Evolutionary conservation across 1,140 invertebrate species (phyloP).

Genomic region (Euglossa dilemma): DNA sequence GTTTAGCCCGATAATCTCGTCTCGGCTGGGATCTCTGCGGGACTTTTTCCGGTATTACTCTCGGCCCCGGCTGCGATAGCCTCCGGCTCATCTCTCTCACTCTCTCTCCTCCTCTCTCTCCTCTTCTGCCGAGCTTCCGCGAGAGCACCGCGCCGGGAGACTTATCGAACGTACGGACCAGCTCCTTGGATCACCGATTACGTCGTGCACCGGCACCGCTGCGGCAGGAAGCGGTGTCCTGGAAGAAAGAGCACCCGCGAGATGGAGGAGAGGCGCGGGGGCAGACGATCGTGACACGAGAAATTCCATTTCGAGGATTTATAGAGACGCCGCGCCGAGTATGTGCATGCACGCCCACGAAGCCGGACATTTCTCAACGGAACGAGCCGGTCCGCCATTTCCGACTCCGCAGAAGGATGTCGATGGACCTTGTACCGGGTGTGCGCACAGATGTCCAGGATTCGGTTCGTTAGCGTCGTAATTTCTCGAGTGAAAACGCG

Average conservation of each 20-base stretch:
- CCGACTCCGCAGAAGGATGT: background rate
- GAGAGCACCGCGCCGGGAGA: conserved; percentile 45
- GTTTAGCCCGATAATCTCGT: conserved; percentile 67
- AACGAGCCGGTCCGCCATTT: background rate
- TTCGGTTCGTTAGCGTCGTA: background rate
- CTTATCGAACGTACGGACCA: conserved; percentile 64
- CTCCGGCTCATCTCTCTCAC: background rate
- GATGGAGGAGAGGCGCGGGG: background rate
- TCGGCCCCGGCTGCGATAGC: conserved; percentile 4
- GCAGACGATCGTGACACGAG: background rate
- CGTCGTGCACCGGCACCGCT: conserved; percentile 56
- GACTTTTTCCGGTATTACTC: conserved; percentile 47
- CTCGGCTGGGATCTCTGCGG: conserved; percentile 52
- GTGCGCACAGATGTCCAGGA: too few species aligned
- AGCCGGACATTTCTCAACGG: conserved; percentile 17
- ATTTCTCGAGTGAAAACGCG: too few species aligned
- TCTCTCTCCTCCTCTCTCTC: background rate
- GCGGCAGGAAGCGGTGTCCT: conserved; percentile 36
- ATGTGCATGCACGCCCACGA: conserved; percentile 44
- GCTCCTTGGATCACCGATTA: conserved; percentile 66
- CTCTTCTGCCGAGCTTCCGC: conserved; percentile 45
- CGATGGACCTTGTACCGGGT: conserved; percentile 63
- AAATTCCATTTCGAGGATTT: conserved; percentile 75
- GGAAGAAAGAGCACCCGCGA: conserved; percentile 41
- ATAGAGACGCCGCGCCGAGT: conserved; percentile 61